A percentile compares a stretch with the other conserved stretches of the same genome.
Conservation (phyloP, 2,113 vertebrate genomes). For the Diadophis punctatus region DNA sequence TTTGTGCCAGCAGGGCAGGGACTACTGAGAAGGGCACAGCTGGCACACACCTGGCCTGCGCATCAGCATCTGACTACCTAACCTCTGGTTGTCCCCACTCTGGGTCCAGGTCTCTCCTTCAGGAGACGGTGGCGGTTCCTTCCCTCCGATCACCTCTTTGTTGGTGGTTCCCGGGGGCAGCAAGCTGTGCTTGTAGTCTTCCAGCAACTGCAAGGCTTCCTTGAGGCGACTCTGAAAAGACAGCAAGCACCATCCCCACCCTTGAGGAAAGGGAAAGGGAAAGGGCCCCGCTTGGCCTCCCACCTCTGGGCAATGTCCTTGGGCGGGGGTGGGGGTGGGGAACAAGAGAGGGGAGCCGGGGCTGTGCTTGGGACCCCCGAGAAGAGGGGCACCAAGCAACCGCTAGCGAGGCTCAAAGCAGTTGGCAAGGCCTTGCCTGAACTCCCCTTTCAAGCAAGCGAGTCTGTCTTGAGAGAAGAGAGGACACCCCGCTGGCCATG, state of each 20-base stretch:
- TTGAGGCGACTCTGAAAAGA: constrained; percentile 76
- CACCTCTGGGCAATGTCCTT: background rate
- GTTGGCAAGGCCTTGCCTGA: background rate
- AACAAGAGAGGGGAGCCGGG: background rate
- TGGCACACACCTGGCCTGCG: background rate
- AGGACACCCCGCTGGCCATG: background rate
- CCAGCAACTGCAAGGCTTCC: constrained; percentile 80
- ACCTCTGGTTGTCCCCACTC: no score
- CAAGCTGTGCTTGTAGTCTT: constrained; percentile 78
- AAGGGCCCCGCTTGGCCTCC: background rate
- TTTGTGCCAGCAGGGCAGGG: background rate
- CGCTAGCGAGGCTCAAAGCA: no score
- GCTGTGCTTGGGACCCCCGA: background rate
- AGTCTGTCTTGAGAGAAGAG: no score
- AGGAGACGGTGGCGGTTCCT: accelerated
- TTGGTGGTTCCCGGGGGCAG: constrained; percentile 79
- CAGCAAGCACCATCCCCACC: background rate
- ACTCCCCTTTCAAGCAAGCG: no score
- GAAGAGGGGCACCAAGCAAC: background rate
- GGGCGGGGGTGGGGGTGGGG: no score
- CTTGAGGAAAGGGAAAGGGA: background rate
- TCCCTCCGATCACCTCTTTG: constrained; percentile 72
- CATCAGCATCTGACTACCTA: no score
- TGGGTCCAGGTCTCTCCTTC: background rate
- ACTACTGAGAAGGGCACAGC: background rate